Base-by-base conservation (phyloP, 2,888 invertebrate genomes). In the Cataglyphis albicans region DNA sequence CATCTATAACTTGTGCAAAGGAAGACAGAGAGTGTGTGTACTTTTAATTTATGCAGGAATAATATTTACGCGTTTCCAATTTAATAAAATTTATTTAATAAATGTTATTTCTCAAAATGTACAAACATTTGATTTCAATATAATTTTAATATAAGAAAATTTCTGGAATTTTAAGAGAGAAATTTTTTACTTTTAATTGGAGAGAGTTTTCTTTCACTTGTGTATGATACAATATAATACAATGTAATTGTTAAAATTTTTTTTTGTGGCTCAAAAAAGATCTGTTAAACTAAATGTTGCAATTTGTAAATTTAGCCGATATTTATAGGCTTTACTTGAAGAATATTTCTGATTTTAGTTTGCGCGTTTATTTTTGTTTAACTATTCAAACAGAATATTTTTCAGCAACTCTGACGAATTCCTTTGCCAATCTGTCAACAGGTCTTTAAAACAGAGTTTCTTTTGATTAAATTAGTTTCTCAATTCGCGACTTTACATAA, bases 1-100 rank as follows among this genome's bases (percentile, higher is more conserved):
- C 57, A 0, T 32, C 57, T 29, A 41, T 48, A 41, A 29, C 25
- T 65, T 65, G 55, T 65, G 41, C 55, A 52, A 76, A 67, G 52
- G 48, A 18, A 18, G 0, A 29, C 38, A 52, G 64, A 64, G 65
- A 65, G 38, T 65, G 25, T 65, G 25, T 65, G 38, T 65, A 38
- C 21, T 55, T 76, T 65, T 12, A 55, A 76, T 76, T 76, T 65
- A 25, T 10, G 10, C 32, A n/a, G 21, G 29, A 68, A 78, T 78
- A 68, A 65, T 75, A 65, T 29, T 38, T 5, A 57, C 55, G 18
- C 57, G 15, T 59, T 68, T 57, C 6, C 21, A 48, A 57, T 68
- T 57, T 21, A 57, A 68, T 68, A 44, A 59, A 57, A 68, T 32
- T 67, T 18, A 10, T 44, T 41, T 9, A 41, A n/a, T 32, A 29